phyloP scores from a whole-genome alignment of 2,888 invertebrate genomes.

The Megamerina dolium region DNA sequence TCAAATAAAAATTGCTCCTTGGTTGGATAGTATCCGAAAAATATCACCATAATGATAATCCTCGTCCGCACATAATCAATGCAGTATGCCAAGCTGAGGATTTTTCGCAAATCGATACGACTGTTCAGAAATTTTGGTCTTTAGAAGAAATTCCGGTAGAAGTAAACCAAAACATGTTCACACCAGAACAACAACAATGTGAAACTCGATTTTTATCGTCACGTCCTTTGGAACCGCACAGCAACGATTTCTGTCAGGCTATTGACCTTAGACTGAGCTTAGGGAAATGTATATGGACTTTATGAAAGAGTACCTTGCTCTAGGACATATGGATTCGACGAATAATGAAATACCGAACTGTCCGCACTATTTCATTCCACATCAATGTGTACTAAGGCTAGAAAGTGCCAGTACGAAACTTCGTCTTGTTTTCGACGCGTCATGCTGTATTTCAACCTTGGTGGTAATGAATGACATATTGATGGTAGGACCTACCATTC shows the following conservation, averaged over 20 bases:
- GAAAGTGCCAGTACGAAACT: slow-evolving; percentile 5
- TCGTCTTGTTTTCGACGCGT: slow-evolving; percentile 6
- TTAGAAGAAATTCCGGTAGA: slow-evolving; percentile 14
- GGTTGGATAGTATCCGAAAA: slow-evolving; percentile 16
- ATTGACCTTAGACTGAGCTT: too few species aligned
- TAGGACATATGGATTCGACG: slow-evolving; percentile 15
- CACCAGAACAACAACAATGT: slow-evolving; percentile 14
- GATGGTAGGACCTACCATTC: background rate
- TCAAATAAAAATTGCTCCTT: slow-evolving; percentile 9
- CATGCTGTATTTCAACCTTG: slow-evolving; percentile 5
- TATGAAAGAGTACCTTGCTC: too few species aligned
- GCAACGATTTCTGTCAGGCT: too few species aligned
- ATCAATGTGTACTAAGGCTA: slow-evolving; percentile 4
- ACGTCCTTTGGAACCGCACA: slow-evolving; percentile 14
- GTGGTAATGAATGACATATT: background rate
- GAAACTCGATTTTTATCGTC: slow-evolving; percentile 11
- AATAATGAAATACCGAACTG: slow-evolving; percentile 4
- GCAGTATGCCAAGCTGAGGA: slow-evolving; percentile 1
- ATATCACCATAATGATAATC: slow-evolving; percentile 4
- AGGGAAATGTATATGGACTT: slow-evolving; percentile 12
- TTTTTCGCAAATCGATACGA: slow-evolving; percentile 4
- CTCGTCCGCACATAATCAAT: background rate
- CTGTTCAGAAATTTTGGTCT: slow-evolving; percentile 14
- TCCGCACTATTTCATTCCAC: slow-evolving; percentile 12
- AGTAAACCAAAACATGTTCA: slow-evolving; percentile 5